phyloP scores from a whole-genome alignment of 2,113 vertebrate genomes.

The Leucopsar rothschildi region DNA sequence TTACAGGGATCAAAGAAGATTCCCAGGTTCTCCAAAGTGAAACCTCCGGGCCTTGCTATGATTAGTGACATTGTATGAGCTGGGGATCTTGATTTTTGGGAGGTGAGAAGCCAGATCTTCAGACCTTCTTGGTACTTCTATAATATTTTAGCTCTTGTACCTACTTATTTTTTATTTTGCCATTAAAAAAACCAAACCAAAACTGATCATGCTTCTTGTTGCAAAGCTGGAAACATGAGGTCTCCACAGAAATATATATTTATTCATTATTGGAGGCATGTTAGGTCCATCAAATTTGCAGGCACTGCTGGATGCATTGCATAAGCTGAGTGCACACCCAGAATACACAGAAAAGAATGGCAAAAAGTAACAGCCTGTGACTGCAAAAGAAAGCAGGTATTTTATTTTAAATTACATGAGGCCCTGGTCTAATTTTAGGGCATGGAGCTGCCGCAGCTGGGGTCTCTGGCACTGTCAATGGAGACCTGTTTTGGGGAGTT shows the following conservation, averaged over 20 bases:
- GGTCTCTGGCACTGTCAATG: background rate
- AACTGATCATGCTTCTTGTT: background rate
- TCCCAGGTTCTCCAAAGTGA: background rate
- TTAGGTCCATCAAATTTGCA: background rate
- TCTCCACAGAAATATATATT: background rate
- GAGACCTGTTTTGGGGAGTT: background rate
- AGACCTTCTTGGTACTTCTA: background rate
- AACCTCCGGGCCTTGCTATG: background rate
- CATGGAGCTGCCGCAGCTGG: background rate
- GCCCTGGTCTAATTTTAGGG: background rate
- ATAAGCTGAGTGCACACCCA: background rate
- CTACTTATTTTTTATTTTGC: background rate
- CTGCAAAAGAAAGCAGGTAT: background rate
- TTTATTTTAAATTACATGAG: background rate
- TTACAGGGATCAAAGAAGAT: background rate
- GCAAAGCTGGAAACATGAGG: background rate
- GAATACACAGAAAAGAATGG: background rate
- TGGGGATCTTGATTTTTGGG: background rate
- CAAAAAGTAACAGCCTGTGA: background rate
- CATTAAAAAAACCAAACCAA: fast-evolving
- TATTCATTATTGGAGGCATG: background rate
- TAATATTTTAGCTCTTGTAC: background rate
- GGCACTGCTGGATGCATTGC: background rate
- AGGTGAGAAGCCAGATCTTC: background rate
- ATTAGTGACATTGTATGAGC: background rate